Evolutionary conservation across 2,888 invertebrate genomes (phyloP), one percentile per base, ranked within the genome.

Genomic region (Autographa pulchrina): DNA sequence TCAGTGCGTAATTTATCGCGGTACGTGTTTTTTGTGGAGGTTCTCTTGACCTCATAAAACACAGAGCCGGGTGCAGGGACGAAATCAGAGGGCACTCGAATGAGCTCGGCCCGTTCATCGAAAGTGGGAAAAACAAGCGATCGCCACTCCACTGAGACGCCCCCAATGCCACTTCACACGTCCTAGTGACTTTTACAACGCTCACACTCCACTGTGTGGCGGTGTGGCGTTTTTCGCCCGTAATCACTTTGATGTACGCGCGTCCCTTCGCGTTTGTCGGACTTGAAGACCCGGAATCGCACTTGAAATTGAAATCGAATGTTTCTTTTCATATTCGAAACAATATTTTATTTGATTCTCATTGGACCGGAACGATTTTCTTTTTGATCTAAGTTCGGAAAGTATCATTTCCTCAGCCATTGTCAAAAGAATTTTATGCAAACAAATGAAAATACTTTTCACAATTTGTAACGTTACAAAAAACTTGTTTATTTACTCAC

Each of bases 31-130:
- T 95, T 95, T 95, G 94, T 92, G 92, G 92, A 91, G 92, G 92
- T 90, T 91, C 90, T 91, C 95, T 95, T 96, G 95, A 95, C 95
- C 95, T 94, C 95, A 93, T 96, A 95, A 95, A 95, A 95, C 90
- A 94, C 95, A 95, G 93, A 88, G 92, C 90, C 88, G 88, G 88
- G 84, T 86, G 90, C 89, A 91, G 92, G 89, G 90, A 89, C 89
- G 90, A 89, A 93, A 92, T 91, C 93, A 91, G 91, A 90, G 93
- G 90, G 91, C 91, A 83, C 94, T 94, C 88, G 89, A 93, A 88
- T 88, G 88, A 88, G 87, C 88, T 88, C 88, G 88, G 90, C 91
- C 89, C 90, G 91, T 90, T 91, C 92, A 92, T 93, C 92, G 92
- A 91, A 92, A 94, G 94, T 93, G 94, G 94, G 92, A 94, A 95